phyloP scores from a whole-genome alignment of 1,140 invertebrate genomes.

The Latrodectus geometricus region DNA sequence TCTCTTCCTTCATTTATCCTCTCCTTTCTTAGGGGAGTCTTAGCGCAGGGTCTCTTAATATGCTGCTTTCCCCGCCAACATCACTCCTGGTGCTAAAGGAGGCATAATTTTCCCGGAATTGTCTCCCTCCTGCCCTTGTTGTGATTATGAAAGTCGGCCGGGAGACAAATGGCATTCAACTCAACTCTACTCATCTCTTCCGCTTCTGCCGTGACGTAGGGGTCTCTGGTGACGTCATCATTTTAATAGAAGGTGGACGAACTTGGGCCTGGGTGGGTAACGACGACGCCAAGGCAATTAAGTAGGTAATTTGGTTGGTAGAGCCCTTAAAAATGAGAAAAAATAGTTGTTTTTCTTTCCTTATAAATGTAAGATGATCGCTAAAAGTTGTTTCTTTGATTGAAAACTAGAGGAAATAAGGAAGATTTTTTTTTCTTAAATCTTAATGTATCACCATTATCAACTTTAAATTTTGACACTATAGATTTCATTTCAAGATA shows the following conservation, averaged over 20 bases:
- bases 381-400: too few relatives aligned
- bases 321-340: too few relatives aligned
- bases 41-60: too few relatives aligned
- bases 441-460: too few relatives aligned
- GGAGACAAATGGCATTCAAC: slow-evolving; percentile 4
- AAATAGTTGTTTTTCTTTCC: too few relatives aligned
- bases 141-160: neutral
- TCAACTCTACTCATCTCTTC: neutral
- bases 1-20: neutral
- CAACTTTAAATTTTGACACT: too few relatives aligned
- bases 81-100: neutral
- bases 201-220: neutral
- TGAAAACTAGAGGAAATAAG: too few relatives aligned
- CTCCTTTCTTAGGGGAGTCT: neutral
- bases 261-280: neutral
- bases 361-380: too few relatives aligned
- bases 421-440: too few relatives aligned
- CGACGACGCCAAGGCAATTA: neutral
- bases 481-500: too few relatives aligned
- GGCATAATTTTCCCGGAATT: neutral
- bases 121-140: neutral
- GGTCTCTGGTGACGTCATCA: slow-evolving; percentile 7
- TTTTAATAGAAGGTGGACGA: slow-evolving; percentile 18
- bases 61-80: neutral
- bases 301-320: neutral